Base-by-base conservation (phyloP, 1,140 invertebrate genomes). In the Plodia interpunctella region DNA sequence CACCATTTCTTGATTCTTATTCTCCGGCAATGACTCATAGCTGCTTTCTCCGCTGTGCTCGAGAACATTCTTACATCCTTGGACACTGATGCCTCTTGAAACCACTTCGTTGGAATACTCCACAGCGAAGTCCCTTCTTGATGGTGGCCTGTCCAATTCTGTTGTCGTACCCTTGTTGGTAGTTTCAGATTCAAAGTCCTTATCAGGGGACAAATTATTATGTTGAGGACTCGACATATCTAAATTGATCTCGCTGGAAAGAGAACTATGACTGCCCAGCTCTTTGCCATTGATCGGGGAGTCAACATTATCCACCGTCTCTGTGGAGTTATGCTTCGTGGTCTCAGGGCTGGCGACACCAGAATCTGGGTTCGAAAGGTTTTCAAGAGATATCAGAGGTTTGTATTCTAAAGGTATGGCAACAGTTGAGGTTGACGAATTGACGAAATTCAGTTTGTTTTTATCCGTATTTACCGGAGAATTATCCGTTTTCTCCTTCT, bases 281-380 rank as follows among this genome's bases (percentile, higher is more conserved):
- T 90, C 87, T 49, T 90, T 90, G 17, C 83, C 84, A 15, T 88
- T 86, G 8, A 76, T 73, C 0, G 88, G 90, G 0, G 87, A 90
- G 53, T 90, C 86, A 0, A 90, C 88, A 55, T 90, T 86, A 52
- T 89, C 83, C 0, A 87, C 88, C 0, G 87, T 88, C 61, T 90
- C 91, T 0, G 90, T 90, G 4, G 87, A 87, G 50, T 91, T 91
- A 50, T 90, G 81, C 71, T 91, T 91, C 0, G 91, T 91, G 2
- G 88, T 87, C 53, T 90, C 90, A 0, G 91, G 91, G 72, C 91
- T 92, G 5, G 91, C 91, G 3, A 92, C 90, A 1, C 91, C 91
- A 0, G 91, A 92, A 57, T 92, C 91, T 0, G 90, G 90, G 51
- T 90, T 90, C 2, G 88, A 90, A 10, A 86, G 73, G 62, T 87